Conservation (phyloP, 1,140 invertebrate genomes). For the Platyscapa corneri region DNA sequence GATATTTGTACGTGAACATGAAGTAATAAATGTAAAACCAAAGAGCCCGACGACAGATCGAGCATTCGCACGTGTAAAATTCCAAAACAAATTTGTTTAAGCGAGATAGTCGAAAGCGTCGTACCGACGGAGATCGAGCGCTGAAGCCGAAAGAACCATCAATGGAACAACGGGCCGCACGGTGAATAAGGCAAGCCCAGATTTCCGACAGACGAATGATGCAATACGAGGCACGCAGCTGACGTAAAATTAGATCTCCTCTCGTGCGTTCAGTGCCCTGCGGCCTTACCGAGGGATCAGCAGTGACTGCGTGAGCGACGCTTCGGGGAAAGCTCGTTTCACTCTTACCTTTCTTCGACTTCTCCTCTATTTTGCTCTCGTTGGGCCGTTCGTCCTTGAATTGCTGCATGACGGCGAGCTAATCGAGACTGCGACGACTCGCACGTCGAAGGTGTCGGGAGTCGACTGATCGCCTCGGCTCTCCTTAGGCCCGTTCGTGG, state of each 20-base stretch:
- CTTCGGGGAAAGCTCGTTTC: background rate
- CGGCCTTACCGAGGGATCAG: background rate
- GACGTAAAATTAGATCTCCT: conserved; percentile 57
- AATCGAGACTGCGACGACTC: background rate
- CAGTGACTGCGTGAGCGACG: background rate
- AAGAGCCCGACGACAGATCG: too few species aligned
- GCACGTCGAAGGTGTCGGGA: conserved; percentile 35
- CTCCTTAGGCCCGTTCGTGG: background rate
- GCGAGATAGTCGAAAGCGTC: too few species aligned
- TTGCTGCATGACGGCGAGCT: conserved; percentile 4
- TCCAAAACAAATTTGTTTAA: background rate
- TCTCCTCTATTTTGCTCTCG: conserved; percentile 36
- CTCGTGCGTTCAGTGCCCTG: background rate
- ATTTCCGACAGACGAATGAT: conserved; percentile 44
- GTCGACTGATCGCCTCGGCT: conserved; percentile 32
- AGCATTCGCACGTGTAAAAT: background rate
- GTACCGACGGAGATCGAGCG: too few species aligned
- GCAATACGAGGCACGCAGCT: conserved; percentile 50
- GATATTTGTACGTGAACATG: too few species aligned
- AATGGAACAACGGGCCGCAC: background rate
- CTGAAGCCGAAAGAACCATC: background rate
- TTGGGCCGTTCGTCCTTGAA: background rate
- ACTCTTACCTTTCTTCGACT: conserved; percentile 55
- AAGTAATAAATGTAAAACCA: too few species aligned
- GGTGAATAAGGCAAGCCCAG: background rate